A percentile compares a stretch with the other conserved stretches of the same genome.
These are phyloP conservation scores for Platyura marginata DNA, from an alignment of 1,140 invertebrate genomes.

Conservation along the genomic window DNA sequence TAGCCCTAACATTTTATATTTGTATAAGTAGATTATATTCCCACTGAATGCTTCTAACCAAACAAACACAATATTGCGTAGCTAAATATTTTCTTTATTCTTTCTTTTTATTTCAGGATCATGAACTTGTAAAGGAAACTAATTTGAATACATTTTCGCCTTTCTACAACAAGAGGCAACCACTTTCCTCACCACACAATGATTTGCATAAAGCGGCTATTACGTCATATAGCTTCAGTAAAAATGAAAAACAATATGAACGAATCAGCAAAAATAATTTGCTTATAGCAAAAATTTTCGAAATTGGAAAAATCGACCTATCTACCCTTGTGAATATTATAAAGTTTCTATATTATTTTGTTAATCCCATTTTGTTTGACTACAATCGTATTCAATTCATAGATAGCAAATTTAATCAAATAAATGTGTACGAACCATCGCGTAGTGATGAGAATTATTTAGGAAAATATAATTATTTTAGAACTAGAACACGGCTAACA, in stretches of 20 bases:
- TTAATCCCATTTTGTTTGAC: not conserved
- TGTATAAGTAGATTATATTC: too few relatives aligned
- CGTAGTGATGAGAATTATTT: too few relatives aligned
- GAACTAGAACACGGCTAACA: too few relatives aligned
- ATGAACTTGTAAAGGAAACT: not conserved
- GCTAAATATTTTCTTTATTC: not conserved
- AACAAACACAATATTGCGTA: too few relatives aligned
- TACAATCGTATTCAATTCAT: not conserved
- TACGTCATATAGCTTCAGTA: not conserved
- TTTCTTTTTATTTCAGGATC: not conserved
- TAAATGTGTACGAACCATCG: too few relatives aligned
- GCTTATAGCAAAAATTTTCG: not conserved
- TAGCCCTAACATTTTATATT: too few relatives aligned
- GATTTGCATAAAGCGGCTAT: not conserved
- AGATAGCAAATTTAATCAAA: not conserved
- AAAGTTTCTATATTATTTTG: not conserved
- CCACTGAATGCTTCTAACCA: too few relatives aligned
- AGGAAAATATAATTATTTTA: too few relatives aligned
- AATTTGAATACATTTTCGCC: not conserved
- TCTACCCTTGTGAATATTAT: not conserved
- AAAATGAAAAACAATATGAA: not conserved
- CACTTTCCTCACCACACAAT: not conserved
- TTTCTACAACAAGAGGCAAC: not conserved
- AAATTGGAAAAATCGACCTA: not conserved
- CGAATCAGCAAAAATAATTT: not conserved